Conservation (phyloP, 2,888 invertebrate species). For the Diarsia dahlii region DNA sequence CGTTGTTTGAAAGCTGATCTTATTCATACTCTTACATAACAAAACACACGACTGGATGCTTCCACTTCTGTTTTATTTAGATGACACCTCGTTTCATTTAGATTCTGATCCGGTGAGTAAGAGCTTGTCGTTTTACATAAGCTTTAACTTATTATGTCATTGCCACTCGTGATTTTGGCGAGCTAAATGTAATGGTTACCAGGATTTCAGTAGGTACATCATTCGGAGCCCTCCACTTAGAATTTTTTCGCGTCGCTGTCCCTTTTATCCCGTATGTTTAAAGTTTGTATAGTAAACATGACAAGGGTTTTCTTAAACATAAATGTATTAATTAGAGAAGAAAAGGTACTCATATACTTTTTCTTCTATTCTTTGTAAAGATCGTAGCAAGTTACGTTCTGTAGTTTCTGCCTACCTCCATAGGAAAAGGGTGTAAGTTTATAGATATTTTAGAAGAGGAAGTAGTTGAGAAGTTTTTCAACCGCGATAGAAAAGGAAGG, state of each 20-base stretch:
- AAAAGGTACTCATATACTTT: too few relatives aligned
- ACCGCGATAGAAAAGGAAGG: background rate
- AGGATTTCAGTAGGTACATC: too few relatives aligned
- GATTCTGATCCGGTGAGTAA: conserved; percentile 46
- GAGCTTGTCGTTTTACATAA: conserved; percentile 27
- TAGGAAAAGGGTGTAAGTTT: too few relatives aligned
- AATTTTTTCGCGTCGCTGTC: too few relatives aligned
- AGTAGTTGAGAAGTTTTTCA: background rate
- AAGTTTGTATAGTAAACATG: background rate
- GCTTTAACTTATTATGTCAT: conserved; percentile 36
- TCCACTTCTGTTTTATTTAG: conserved; percentile 52
- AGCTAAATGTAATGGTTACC: background rate
- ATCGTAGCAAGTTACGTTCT: too few relatives aligned
- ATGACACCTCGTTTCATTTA: conserved; percentile 59
- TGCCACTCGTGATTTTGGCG: conserved; percentile 8
- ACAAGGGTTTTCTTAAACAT: background rate
- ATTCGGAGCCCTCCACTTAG: too few relatives aligned
- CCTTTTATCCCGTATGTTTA: too few relatives aligned
- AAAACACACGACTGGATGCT: conserved; percentile 23
- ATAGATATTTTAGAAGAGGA: background rate
- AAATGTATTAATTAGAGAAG: too few relatives aligned
- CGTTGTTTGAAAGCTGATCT: background rate
- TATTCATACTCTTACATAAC: conserved; percentile 27
- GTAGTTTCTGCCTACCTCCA: too few relatives aligned
- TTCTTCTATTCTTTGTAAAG: too few relatives aligned